Evolutionary conservation across 1,140 invertebrate species (phyloP).

Genomic region (Semibalanus balanoides): DNA sequence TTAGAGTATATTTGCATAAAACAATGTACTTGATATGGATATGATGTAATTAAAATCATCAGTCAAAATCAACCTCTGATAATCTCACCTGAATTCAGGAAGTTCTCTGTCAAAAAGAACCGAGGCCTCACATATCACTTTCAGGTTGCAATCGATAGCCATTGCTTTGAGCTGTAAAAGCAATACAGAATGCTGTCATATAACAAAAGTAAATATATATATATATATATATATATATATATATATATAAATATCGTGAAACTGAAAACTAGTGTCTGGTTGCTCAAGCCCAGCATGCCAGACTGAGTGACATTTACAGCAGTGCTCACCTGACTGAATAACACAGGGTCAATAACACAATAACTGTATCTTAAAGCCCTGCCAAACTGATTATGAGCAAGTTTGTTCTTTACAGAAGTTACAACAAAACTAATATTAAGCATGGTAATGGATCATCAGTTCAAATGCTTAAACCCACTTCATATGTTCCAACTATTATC

Average conservation of each 20-base stretch:
- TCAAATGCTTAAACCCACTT: conserved; percentile 1
- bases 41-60: too few species aligned
- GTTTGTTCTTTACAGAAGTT: too few species aligned
- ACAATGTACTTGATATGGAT: too few species aligned
- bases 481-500: background rate
- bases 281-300: too few species aligned
- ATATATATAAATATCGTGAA: conserved; percentile 1
- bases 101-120: conserved; percentile 82
- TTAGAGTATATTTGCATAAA: too few species aligned
- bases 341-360: background rate
- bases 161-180: conserved; percentile 70
- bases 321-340: background rate
- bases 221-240: background rate
- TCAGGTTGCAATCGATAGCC: conserved; percentile 56
- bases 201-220: background rate
- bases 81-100: conserved; percentile 67
- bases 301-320: too few species aligned
- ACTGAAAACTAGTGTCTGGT: too few species aligned
- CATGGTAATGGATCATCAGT: background rate
- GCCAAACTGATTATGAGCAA: too few species aligned
- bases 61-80: conserved; percentile 11
- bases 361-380: too few species aligned
- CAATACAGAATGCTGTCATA: conserved; percentile 1
- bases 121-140: conserved; percentile 56
- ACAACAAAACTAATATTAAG: background rate